Evolutionary conservation across 2,113 vertebrate genomes (phyloP), one percentile per base, ranked within the genome.

Genomic region (Caloenas nicobarica): DNA sequence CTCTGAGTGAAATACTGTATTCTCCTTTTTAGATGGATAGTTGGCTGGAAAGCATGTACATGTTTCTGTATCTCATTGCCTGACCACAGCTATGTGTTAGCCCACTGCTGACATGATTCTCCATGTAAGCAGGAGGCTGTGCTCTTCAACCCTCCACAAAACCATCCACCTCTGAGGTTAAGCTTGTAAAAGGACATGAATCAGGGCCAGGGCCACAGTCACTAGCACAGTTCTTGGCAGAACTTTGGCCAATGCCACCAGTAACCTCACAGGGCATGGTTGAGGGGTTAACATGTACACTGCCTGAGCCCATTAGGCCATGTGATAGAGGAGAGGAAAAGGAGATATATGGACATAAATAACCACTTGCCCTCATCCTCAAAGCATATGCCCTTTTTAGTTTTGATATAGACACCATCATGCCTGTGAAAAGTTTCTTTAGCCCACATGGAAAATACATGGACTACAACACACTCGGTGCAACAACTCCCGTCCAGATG

Each of bases 311-410:
- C 58, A 24, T 10, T 40, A 60, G 21, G 25, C 9, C 10, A 3
- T 0, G 0, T 12, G 34, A 13, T 12, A 31, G 40, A 65, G 10
- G 18, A 70, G 15, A 88, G 16, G 11, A 69, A 53, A 71, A 36
- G 13, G 33, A 56, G 9, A 16, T 31, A 5, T 6, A 25, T 36
- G 22, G 38, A 22, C 23, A 26, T 9, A 42, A 76, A 54, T 66
- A 62, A 17, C 14, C 6, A 1, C 0, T 9, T 38, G 15, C 34
- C n/a, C 28, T 86, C 50, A 66, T 40, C 28, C 34, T n/a, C 3
- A 0, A 42, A 54, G 7, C 24, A 17, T 0, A 2, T 28, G 64
- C 34, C 14, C 28, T 66, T 66, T n/a, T 36, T 0, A 16, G 29
- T 46, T 64, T 72, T 34, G 6, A 16, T 53, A 3, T 3, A 34